These are phyloP conservation scores for Salarias fasciatus DNA, from an alignment of 2,797 vertebrate species.

Conservation along the genomic window DNA sequence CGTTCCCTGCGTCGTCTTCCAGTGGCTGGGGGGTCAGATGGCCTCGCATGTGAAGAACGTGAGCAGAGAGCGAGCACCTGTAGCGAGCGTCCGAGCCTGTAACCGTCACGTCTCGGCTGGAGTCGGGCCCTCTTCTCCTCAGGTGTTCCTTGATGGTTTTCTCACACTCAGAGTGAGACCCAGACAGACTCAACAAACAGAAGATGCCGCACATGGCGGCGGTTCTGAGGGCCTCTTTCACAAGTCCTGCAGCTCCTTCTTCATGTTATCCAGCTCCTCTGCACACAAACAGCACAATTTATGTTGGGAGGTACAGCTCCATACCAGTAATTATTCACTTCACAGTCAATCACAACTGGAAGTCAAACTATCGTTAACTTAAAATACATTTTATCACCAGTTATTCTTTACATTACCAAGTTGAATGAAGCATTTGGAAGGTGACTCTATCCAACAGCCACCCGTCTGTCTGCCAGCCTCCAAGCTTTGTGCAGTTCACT, in stretches of 20 bases:
- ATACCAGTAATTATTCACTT: too few relatives aligned
- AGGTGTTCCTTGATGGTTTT: slow-evolving; percentile 73
- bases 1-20: slow-evolving; percentile 82
- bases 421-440: too few relatives aligned
- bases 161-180: slow-evolving; percentile 42
- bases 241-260: slow-evolving; percentile 87
- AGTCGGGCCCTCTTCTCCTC: slow-evolving; percentile 86
- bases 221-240: slow-evolving; percentile 69
- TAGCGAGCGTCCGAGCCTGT: slow-evolving; percentile 53
- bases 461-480: too few relatives aligned
- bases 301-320: too few relatives aligned
- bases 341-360: too few relatives aligned
- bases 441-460: too few relatives aligned
- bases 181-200: slow-evolving; percentile 81
- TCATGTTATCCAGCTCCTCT: slow-evolving; percentile 90
- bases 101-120: slow-evolving; percentile 75
- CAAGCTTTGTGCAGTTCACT: too few relatives aligned
- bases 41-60: slow-evolving; percentile 93
- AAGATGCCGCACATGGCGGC: slow-evolving; percentile 93
- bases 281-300: slow-evolving; percentile 40
- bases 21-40: slow-evolving; percentile 88
- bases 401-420: too few relatives aligned
- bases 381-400: too few relatives aligned
- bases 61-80: slow-evolving; percentile 89
- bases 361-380: too few relatives aligned